These are phyloP conservation scores for Manis javanica DNA, from an alignment of 2,797 vertebrate species.

Conservation along the genomic window DNA sequence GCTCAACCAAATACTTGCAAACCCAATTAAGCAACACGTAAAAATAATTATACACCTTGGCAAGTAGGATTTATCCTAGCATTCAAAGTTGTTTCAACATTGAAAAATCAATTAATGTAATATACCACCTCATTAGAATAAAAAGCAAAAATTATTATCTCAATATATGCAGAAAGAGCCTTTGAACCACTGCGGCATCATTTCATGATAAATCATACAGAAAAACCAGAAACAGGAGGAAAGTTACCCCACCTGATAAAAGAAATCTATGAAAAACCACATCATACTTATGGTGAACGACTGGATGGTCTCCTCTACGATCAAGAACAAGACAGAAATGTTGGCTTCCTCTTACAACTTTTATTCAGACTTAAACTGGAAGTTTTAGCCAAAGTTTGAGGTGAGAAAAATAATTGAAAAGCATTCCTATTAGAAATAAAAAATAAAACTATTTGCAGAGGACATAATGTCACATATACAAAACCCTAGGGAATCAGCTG, in stretches of 20 bases:
- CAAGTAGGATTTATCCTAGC: background rate
- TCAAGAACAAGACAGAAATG: background rate
- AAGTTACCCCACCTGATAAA: background rate
- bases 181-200: background rate
- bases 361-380: background rate
- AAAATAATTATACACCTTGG: background rate
- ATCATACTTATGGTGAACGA: background rate
- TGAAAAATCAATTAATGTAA: background rate
- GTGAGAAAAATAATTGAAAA: background rate
- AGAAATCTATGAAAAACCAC: background rate
- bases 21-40: background rate
- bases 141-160: background rate
- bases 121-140: background rate
- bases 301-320: background rate
- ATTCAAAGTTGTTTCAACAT: background rate
- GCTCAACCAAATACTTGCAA: background rate
- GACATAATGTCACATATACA: background rate
- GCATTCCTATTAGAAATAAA: background rate
- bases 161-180: background rate
- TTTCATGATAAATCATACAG: background rate
- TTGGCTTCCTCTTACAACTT: background rate
- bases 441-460: background rate
- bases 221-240: background rate
- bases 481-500: background rate
- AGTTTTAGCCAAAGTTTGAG: background rate